Conservation (phyloP, 1,140 invertebrate species). For the Littorina saxatilis region DNA sequence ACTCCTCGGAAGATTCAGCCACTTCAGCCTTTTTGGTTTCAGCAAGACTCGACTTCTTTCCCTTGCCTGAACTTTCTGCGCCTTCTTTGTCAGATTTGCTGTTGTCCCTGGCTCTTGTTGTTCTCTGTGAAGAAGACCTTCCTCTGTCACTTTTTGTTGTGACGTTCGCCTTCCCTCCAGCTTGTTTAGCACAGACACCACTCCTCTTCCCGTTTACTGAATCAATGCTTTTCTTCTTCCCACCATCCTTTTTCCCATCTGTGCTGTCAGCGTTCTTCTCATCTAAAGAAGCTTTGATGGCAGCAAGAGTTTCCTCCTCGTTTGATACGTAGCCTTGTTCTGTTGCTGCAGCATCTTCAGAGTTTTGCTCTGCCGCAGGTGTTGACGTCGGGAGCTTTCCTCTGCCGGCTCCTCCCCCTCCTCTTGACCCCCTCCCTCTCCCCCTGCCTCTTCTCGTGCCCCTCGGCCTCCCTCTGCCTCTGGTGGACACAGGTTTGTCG, state of each 20-base stretch:
- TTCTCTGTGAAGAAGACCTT: no score
- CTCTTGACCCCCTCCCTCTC: background rate
- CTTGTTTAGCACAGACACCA: background rate
- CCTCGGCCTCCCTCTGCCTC: background rate
- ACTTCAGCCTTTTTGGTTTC: no score
- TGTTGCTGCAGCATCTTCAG: background rate
- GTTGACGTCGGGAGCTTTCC: no score
- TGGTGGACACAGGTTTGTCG: background rate
- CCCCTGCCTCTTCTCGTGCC: background rate
- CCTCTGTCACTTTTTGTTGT: background rate
- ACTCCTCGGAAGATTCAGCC: no score
- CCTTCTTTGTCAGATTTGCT: no score
- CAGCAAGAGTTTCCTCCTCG: background rate
- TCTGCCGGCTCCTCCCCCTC: background rate
- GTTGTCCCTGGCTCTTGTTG: no score
- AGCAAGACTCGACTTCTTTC: no score
- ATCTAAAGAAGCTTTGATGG: constrained; percentile 7
- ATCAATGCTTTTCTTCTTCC: background rate
- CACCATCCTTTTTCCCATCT: background rate
- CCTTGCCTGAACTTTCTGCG: no score
- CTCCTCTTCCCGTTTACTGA: background rate
- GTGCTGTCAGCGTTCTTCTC: background rate
- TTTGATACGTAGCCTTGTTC: background rate
- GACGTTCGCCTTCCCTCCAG: background rate
- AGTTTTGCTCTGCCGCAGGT: background rate